Percentiles rank a stretch among this genome's conserved stretches.
Conservation (phyloP, 2,888 invertebrate species). For the Bombyx huttoni region DNA sequence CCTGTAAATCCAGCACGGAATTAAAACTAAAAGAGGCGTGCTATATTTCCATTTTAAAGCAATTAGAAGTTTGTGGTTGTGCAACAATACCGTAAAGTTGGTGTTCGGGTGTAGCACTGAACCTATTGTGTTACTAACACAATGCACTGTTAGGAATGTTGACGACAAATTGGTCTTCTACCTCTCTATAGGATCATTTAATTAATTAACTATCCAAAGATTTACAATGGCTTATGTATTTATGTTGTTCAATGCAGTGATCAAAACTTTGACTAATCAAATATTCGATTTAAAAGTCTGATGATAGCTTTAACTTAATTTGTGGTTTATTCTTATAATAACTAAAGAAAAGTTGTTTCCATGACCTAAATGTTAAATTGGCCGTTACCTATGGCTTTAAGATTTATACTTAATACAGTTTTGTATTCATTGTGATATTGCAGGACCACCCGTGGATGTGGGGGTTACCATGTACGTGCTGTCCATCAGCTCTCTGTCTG, state of each 20-base stretch:
- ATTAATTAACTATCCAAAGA: not conserved
- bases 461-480: slow-evolving; percentile 88
- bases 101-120: not conserved
- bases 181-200: not conserved
- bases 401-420: not conserved
- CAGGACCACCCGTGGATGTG: slow-evolving; percentile 84
- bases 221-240: too few species aligned
- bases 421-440: slow-evolving; percentile 50
- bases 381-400: not conserved
- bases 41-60: not conserved
- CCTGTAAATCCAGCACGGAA: not conserved
- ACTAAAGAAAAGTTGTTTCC: too few species aligned
- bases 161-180: not conserved
- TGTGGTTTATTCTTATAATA: too few species aligned
- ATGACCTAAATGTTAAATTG: too few species aligned
- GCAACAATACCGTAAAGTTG: not conserved
- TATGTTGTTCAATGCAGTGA: too few species aligned
- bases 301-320: too few species aligned
- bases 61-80: not conserved
- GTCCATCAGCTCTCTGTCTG: slow-evolving; percentile 85
- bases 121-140: not conserved
- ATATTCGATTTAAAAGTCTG: too few species aligned
- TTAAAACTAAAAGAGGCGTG: slow-evolving; percentile 1
- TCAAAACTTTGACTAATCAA: too few species aligned
- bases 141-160: slow-evolving; percentile 4